Evolutionary conservation across 2,797 vertebrate species (phyloP).

Genomic region (Pampus argenteus): DNA sequence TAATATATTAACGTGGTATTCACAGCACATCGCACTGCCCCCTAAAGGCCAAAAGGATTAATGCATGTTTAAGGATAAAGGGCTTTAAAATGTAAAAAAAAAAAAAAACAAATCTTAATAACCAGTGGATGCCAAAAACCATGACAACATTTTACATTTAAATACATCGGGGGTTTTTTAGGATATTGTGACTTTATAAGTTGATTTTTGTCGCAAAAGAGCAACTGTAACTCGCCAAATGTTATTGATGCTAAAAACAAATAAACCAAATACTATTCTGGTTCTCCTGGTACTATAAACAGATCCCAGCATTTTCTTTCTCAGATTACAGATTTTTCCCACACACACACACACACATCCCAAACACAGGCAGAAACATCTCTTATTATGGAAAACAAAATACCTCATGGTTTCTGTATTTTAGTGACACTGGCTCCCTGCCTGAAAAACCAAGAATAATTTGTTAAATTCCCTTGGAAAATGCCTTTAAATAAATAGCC

Average conservation of each 20-base stretch:
- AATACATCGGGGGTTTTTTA: background rate
- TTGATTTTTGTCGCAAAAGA: background rate
- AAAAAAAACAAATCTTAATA: no score
- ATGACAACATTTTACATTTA: no score
- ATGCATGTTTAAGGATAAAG: background rate
- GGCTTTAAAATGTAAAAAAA: background rate
- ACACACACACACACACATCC: constrained; percentile 63
- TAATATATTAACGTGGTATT: no score
- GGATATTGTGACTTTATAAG: background rate
- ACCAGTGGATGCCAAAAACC: no score
- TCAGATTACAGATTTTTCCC: constrained; percentile 62
- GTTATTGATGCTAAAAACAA: constrained; percentile 23
- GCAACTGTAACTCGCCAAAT: constrained; percentile 17
- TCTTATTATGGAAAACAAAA: constrained; percentile 74
- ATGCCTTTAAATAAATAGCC: constrained; percentile 64
- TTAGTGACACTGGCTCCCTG: constrained; percentile 70
- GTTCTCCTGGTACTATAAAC: constrained; percentile 35
- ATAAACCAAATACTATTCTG: constrained; percentile 20
- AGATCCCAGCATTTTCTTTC: constrained; percentile 37
- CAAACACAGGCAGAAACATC: constrained; percentile 59
- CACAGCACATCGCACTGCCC: no score
- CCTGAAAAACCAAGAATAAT: constrained; percentile 78
- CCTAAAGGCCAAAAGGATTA: no score
- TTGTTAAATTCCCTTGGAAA: constrained; percentile 69
- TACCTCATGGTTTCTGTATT: constrained; percentile 63